Percentiles rank a stretch among this genome's conserved stretches.
phyloP scores from a whole-genome alignment of 1,140 invertebrate species.

The Venustaconcha ellipsiformis region DNA sequence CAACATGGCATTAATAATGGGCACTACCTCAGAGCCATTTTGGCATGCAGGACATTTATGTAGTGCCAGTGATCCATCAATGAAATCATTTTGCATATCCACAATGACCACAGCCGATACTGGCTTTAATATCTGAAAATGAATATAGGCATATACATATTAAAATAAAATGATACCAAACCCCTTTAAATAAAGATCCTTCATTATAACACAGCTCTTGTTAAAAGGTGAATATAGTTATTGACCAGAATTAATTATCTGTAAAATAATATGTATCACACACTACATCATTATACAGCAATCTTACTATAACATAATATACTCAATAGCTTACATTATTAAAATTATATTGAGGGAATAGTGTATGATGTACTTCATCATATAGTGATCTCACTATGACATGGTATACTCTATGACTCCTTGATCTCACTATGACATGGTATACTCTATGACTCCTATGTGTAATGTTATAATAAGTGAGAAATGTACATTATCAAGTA shows the following conservation, averaged over 20 bases:
- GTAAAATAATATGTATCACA: not conserved
- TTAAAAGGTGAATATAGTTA: too few relatives aligned
- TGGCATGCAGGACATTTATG: slow-evolving; percentile 93
- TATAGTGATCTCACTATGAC: too few relatives aligned
- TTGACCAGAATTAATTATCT: too few relatives aligned
- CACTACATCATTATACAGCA: not conserved
- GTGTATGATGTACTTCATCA: too few relatives aligned
- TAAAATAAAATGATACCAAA: not conserved
- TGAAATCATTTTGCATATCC: slow-evolving; percentile 99
- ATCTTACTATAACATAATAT: not conserved
- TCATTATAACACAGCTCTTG: too few relatives aligned
- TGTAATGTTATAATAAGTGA: too few relatives aligned
- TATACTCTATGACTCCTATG: too few relatives aligned
- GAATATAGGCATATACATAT: not conserved
- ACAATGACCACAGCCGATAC: slow-evolving; percentile 92
- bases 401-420: too few relatives aligned
- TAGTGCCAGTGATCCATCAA: slow-evolving; percentile 92
- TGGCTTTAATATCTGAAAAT: slow-evolving; percentile 83
- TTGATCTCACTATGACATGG: too few relatives aligned
- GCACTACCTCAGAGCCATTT: slow-evolving; percentile 73
- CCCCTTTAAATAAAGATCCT: not conserved
- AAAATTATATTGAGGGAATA: too few relatives aligned
- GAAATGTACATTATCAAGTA: too few relatives aligned
- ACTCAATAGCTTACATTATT: not conserved
- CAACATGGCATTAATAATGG: slow-evolving; percentile 91